Evolutionary conservation across 1,140 invertebrate genomes (phyloP), one percentile per base, ranked within the genome.

Genomic region (Heliconius melpomene): DNA sequence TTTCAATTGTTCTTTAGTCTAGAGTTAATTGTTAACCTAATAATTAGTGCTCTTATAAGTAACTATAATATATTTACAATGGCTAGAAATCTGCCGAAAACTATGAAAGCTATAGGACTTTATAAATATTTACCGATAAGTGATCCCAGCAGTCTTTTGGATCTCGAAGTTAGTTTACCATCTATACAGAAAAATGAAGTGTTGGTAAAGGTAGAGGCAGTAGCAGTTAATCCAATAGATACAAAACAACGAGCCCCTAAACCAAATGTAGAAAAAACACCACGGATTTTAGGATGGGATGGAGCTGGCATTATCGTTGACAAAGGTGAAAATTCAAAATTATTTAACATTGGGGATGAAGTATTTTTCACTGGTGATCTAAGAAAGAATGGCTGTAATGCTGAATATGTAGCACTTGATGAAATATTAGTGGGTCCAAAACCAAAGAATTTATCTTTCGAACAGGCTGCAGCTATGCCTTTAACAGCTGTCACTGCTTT

Each of bases 391-490:
- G 93, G 93, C 16, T 85, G 89, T 20, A 93, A 94, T 83, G 90
- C 91, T 29, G 84, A 94, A 81, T 94, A 92, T 80, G 85, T 92
- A 9, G 90, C 91, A 8, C 73, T 92, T 16, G 80, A 93, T 75
- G 89, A 94, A 84, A 79, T 91, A 46, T 66, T 90, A 71, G 87
- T 92, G 7, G 90, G 84, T 16, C 71, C n/a, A 13, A 94, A 93
- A 82, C 93, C 93, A 38, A 91, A 88, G 74, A 92, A 89, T 32
- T 79, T 92, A n/a, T 87, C 88, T 3, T 94, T 92, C 84, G 92
- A 92, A 76, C 82, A 94, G 86, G 91, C 92, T 26, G 92, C 91
- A 32, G 91, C 92, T 5, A 91, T 93, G 89, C 92, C 93, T 16
- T 80, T 93, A 23, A 91, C 90, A 23, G 70, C 88, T 23, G 82